phyloP scores from a whole-genome alignment of 2,888 invertebrate species.

The Aradus depressus region DNA sequence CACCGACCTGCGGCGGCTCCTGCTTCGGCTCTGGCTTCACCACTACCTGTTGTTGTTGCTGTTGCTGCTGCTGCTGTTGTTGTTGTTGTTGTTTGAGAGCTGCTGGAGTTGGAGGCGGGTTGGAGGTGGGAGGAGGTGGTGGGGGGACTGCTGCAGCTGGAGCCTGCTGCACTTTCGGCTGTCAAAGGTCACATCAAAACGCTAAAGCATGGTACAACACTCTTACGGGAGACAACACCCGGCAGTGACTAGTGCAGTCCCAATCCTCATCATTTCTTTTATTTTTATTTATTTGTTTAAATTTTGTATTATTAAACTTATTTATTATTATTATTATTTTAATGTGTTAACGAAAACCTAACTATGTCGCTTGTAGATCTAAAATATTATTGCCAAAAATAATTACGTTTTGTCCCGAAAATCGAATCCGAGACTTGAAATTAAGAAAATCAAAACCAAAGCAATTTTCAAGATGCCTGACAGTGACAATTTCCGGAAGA shows the following conservation, averaged over 20 bases:
- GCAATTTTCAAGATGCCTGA: too few relatives aligned
- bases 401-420: too few relatives aligned
- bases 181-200: conserved; percentile 24
- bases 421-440: too few relatives aligned
- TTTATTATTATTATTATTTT: too few relatives aligned
- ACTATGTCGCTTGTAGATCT: too few relatives aligned
- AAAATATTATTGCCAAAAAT: too few relatives aligned
- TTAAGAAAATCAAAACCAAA: too few relatives aligned
- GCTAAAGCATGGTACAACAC: conserved; percentile 25
- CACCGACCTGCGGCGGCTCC: not conserved
- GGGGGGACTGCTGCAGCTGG: not conserved
- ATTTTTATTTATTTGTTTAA: too few relatives aligned
- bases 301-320: too few relatives aligned
- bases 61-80: conserved; percentile 6
- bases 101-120: conserved; percentile 1
- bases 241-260: conserved; percentile 25
- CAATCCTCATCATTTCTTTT: too few relatives aligned
- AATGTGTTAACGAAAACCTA: too few relatives aligned
- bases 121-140: not conserved
- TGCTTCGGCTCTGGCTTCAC: conserved; percentile 7
- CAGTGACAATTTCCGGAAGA: too few relatives aligned
- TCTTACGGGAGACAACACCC: conserved; percentile 28
- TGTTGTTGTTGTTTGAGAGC: not conserved
- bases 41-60: not conserved
- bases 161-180: not conserved